Conservation (phyloP, 2,113 vertebrate species). For the Emydocephalus ijimae region DNA sequence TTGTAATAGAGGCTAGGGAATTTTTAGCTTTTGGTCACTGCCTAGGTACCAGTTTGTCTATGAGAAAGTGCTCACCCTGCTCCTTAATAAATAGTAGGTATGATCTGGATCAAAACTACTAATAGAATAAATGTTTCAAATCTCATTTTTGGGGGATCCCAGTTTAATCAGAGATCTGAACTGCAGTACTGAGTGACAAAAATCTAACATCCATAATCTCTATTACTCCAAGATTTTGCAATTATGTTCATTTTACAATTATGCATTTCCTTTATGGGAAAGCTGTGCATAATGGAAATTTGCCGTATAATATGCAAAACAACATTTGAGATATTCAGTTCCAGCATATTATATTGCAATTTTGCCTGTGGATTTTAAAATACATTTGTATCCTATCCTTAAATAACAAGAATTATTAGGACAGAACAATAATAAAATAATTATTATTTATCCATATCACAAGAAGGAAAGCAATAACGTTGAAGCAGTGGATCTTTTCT, state of each 20-base stretch:
- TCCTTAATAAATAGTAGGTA: not conserved
- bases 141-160: not conserved
- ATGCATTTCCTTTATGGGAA: not conserved
- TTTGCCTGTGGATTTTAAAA: not conserved
- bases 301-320: not conserved
- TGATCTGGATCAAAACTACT: not conserved
- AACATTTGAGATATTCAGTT: not conserved
- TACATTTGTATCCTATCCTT: not conserved
- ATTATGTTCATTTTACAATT: not conserved
- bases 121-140: not conserved
- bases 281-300: not conserved
- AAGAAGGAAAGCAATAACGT: not conserved
- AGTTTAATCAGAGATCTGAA: not conserved
- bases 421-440: not conserved
- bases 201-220: not conserved
- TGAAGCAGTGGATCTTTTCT: not conserved
- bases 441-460: not conserved
- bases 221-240: not conserved
- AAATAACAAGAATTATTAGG: not conserved
- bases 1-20: not conserved
- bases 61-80: not conserved
- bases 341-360: not conserved
- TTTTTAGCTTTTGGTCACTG: not conserved
- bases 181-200: not conserved
- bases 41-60: not conserved